Evolutionary conservation across 2,888 invertebrate genomes (phyloP).

Genomic region (Orthosia cruda): DNA sequence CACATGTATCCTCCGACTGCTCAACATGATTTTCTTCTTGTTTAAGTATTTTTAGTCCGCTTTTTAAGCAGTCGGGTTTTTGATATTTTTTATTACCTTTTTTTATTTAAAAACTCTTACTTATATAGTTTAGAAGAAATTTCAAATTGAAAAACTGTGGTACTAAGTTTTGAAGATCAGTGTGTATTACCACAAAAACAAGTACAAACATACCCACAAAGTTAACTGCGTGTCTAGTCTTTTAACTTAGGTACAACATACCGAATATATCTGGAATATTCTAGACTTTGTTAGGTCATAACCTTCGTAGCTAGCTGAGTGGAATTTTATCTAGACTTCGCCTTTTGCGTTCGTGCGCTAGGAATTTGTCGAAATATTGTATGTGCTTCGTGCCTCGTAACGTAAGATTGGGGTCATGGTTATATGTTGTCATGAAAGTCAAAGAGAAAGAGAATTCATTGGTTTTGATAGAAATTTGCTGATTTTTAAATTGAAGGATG

Average conservation of each 20-base stretch:
- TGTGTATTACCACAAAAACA: neutral
- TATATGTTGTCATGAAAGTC: neutral
- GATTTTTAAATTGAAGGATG: too few relatives aligned
- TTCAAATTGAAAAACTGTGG: too few relatives aligned
- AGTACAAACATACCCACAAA: neutral
- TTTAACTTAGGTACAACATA: conserved; percentile 15
- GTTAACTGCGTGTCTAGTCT: neutral
- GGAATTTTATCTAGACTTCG: conserved; percentile 59
- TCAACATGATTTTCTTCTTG: too few relatives aligned
- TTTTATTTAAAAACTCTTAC: too few relatives aligned
- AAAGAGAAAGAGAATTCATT: neutral
- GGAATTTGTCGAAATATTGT: conserved; percentile 41
- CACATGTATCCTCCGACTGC: too few relatives aligned
- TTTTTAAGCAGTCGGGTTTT: too few relatives aligned
- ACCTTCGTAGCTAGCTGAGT: conserved; percentile 20
- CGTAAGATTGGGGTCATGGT: neutral
- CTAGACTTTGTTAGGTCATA: conserved; percentile 44
- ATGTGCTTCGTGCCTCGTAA: neutral
- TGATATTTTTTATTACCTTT: too few relatives aligned
- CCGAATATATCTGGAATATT: conserved; percentile 44
- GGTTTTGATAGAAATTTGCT: neutral
- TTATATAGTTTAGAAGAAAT: too few relatives aligned
- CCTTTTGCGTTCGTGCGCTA: conserved; percentile 32
- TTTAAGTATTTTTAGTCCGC: too few relatives aligned
- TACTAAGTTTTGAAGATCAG: too few relatives aligned